Percentiles rank a stretch among this genome's conserved stretches.
Conservation (phyloP, 2,113 vertebrate genomes). For the Anarrhichthys ocellatus region DNA sequence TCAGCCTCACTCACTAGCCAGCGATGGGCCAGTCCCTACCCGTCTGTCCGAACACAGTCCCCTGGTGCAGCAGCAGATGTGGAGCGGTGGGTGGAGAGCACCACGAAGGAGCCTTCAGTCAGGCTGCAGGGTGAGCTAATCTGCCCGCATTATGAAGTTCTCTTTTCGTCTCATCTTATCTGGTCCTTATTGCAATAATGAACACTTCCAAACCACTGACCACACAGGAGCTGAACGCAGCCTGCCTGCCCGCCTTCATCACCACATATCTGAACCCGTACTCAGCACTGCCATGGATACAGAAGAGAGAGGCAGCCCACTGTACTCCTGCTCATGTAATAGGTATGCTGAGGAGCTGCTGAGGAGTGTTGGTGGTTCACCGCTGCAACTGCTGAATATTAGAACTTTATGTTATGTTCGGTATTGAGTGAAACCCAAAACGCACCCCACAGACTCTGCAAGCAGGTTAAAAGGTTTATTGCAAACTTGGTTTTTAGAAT, state of each 20-base stretch:
- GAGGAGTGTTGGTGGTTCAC: background rate
- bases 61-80: slow-evolving; percentile 43
- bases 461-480: background rate
- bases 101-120: slow-evolving; percentile 51
- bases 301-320: slow-evolving; percentile 32
- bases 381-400: background rate
- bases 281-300: slow-evolving; percentile 47
- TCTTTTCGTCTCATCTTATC: background rate
- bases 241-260: slow-evolving; percentile 15
- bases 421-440: background rate
- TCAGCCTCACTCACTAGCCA: slow-evolving; percentile 18
- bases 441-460: background rate
- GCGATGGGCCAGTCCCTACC: slow-evolving; percentile 16
- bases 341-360: slow-evolving; percentile 58
- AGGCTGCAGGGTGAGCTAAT: slow-evolving; percentile 43
- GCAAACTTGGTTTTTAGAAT: background rate
- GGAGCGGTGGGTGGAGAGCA: slow-evolving; percentile 70
- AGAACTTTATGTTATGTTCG: background rate
- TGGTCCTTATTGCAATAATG: background rate
- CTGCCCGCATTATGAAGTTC: background rate
- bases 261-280: slow-evolving; percentile 34
- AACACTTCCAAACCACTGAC: background rate
- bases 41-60: slow-evolving; percentile 36
- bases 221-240: slow-evolving; percentile 48
- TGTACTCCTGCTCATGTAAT: slow-evolving; percentile 76